Evolutionary conservation across 1,140 invertebrate genomes (phyloP).

Genomic region (Drosophila subpulchrella): DNA sequence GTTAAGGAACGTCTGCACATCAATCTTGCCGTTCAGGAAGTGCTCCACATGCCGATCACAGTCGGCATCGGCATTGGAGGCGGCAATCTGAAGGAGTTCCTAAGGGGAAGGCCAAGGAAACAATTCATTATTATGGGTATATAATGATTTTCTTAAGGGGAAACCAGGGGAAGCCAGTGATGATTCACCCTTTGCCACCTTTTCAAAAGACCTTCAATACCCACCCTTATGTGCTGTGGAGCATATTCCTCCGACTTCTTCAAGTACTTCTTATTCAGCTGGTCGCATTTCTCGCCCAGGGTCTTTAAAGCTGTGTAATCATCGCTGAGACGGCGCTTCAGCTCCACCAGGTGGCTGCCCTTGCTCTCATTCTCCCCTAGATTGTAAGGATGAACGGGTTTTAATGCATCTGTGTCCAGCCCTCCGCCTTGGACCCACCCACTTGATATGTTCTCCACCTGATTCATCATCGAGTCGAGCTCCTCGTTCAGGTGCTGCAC

Average conservation of each 20-base stretch:
- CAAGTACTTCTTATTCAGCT: conserved; percentile 88
- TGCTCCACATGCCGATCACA: conserved; percentile 91
- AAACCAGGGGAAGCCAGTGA: not conserved
- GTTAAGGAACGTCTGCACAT: conserved; percentile 90
- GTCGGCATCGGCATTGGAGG: conserved; percentile 89
- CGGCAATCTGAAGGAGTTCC: conserved; percentile 86
- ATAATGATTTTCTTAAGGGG: no score
- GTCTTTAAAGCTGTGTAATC: conserved; percentile 88
- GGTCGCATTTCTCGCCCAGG: conserved; percentile 89
- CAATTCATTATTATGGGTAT: no score
- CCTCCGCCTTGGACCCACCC: conserved; percentile 17
- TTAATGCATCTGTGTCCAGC: no score
- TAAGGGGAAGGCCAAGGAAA: conserved; percentile 25
- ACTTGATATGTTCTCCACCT: conserved; percentile 90
- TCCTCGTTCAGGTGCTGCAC: conserved; percentile 88
- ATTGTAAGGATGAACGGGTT: conserved; percentile 14
- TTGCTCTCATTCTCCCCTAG: conserved; percentile 89
- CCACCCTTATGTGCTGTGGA: conserved; percentile 90
- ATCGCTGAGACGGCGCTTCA: conserved; percentile 87
- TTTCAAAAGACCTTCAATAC: not conserved
- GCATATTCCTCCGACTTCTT: conserved; percentile 89
- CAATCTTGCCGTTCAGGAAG: conserved; percentile 90
- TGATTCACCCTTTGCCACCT: not conserved
- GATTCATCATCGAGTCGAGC: conserved; percentile 89
- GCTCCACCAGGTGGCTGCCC: conserved; percentile 87